Evolutionary conservation across 2,797 vertebrate genomes (phyloP).

Genomic region (Leptoclinus maculatus): DNA sequence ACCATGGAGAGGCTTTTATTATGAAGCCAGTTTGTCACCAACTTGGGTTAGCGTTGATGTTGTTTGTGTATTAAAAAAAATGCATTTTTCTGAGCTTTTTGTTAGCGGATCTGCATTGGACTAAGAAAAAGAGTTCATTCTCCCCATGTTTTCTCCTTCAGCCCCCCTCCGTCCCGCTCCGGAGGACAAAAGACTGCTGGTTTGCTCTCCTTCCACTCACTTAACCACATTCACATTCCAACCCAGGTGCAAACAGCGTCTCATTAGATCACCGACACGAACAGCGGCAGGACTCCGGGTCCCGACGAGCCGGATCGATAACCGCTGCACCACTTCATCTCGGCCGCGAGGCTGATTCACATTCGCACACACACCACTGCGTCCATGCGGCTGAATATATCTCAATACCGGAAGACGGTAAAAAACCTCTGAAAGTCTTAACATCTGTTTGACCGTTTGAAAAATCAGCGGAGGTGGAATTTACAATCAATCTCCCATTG

Average conservation of each 20-base stretch:
- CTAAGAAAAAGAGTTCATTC: not conserved
- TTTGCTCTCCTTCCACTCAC: slow-evolving; percentile 25
- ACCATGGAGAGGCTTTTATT: slow-evolving; percentile 20
- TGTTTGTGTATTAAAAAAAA: not conserved
- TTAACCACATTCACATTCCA: slow-evolving; percentile 39
- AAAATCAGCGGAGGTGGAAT: slow-evolving; percentile 25
- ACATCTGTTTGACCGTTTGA: slow-evolving; percentile 42
- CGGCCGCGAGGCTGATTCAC: slow-evolving; percentile 12
- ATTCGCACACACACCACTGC: not conserved
- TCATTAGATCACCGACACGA: slow-evolving; percentile 46
- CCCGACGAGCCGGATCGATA: slow-evolving; percentile 56
- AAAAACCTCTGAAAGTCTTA: slow-evolving; percentile 24
- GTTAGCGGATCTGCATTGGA: not conserved
- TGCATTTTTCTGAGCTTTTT: slow-evolving; percentile 11
- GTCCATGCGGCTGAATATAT: not conserved
- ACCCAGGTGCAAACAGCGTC: slow-evolving; percentile 26
- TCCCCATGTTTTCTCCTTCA: not conserved
- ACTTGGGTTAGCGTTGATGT: not conserved
- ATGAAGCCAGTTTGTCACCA: slow-evolving; percentile 9
- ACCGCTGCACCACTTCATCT: slow-evolving; percentile 18
- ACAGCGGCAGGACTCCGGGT: slow-evolving; percentile 34
- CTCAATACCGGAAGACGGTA: slow-evolving; percentile 11
- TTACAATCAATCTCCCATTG: slow-evolving; percentile 44
- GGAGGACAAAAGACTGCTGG: slow-evolving; percentile 15
- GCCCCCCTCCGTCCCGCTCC: not conserved